Evolutionary conservation across 2,797 vertebrate genomes (phyloP).

Genomic region (Margarornis squamiger): DNA sequence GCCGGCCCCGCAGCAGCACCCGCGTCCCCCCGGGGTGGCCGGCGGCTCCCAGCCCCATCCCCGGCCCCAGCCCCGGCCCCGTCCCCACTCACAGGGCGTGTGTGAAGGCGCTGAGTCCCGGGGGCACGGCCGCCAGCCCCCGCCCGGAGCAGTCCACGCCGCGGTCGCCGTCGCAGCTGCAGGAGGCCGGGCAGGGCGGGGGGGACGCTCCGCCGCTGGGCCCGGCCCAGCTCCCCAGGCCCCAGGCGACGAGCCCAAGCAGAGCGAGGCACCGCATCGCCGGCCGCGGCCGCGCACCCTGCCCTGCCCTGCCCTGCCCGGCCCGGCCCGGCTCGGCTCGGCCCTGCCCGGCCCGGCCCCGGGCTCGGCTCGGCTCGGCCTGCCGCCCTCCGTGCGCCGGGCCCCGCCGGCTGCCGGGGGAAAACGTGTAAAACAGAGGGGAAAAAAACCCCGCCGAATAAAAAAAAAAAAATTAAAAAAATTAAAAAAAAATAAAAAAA

Average conservation of each 20-base stretch:
- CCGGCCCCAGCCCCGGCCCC: neutral
- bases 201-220: constrained; percentile 81
- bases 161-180: constrained; percentile 92
- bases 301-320: neutral
- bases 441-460: no score
- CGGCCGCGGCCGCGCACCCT: neutral
- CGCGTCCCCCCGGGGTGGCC: no score
- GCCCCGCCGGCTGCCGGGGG: neutral
- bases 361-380: neutral
- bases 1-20: no score
- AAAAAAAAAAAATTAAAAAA: no score
- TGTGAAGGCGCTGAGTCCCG: constrained; percentile 88
- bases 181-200: constrained; percentile 84
- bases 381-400: neutral
- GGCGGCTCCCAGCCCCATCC: neutral
- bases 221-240: constrained; percentile 72
- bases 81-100: constrained; percentile 88
- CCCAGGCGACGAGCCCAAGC: constrained; percentile 69
- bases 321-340: neutral
- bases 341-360: no score
- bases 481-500: no score
- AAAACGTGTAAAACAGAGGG: no score
- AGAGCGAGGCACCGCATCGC: constrained; percentile 35
- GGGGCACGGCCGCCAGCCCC: constrained; percentile 85
- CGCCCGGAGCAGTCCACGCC: constrained; percentile 91